These are phyloP conservation scores for Pimpla rufipes DNA, from an alignment of 2,888 invertebrate species.

Conservation along the genomic window DNA sequence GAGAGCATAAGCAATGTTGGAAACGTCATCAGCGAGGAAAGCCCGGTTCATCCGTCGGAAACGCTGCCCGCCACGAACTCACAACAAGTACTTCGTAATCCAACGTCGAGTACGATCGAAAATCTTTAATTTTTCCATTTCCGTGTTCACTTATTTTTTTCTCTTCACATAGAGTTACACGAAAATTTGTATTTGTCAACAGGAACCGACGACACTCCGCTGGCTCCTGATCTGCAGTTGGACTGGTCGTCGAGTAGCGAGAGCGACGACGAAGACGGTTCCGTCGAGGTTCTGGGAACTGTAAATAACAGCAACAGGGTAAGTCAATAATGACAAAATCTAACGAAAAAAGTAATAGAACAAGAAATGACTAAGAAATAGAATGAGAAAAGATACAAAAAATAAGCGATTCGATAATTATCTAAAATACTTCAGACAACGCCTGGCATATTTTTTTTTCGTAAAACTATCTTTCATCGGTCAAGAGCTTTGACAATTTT, in stretches of 20 bases:
- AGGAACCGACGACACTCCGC: slow-evolving; percentile 86
- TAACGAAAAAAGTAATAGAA: slow-evolving; percentile 1
- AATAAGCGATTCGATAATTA: no score
- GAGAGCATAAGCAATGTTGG: slow-evolving; percentile 71
- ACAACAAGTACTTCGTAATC: slow-evolving; percentile 74
- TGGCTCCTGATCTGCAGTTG: slow-evolving; percentile 91
- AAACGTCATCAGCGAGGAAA: slow-evolving; percentile 72
- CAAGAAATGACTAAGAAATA: neutral
- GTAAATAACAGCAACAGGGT: slow-evolving; percentile 78
- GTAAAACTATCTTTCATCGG: slow-evolving; percentile 20
- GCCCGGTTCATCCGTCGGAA: slow-evolving; percentile 71
- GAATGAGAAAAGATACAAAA: neutral
- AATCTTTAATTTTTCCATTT: slow-evolving; percentile 10
- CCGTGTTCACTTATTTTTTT: neutral
- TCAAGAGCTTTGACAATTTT: slow-evolving; percentile 5
- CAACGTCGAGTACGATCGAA: slow-evolving; percentile 75
- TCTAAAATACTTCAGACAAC: neutral
- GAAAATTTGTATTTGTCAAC: slow-evolving; percentile 25
- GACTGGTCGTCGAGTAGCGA: slow-evolving; percentile 90
- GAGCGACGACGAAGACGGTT: slow-evolving; percentile 88
- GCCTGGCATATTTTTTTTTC: neutral
- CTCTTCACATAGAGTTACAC: neutral
- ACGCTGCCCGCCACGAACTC: slow-evolving; percentile 75
- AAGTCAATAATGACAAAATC: neutral
- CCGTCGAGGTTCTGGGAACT: slow-evolving; percentile 85